phyloP scores from a whole-genome alignment of 2,888 invertebrate species.

The Alviniconcha strummeri region DNA sequence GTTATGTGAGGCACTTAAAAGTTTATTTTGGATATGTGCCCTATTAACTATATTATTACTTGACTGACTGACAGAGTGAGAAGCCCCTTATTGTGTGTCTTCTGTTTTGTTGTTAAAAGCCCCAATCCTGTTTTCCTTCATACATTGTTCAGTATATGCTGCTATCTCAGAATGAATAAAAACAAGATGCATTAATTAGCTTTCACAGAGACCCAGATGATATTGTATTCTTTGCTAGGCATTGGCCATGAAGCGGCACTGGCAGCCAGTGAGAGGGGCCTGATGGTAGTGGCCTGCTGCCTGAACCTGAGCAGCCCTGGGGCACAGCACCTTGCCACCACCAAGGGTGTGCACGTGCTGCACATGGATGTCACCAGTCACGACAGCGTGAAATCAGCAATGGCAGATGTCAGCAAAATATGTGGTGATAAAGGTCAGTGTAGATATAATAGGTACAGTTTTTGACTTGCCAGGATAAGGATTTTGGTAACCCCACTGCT shows the following conservation, averaged over 20 bases:
- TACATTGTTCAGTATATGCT: not conserved
- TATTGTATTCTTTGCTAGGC: conserved; percentile 39
- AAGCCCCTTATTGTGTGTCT: not conserved
- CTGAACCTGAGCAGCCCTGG: conserved; percentile 45
- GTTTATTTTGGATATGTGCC: too few relatives aligned
- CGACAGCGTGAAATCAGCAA: conserved; percentile 40
- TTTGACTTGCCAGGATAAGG: too few relatives aligned
- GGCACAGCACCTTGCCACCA: conserved; percentile 40
- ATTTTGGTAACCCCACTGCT: too few relatives aligned
- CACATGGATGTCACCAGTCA: conserved; percentile 51
- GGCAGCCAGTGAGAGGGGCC: conserved; percentile 46
- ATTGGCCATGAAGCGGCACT: conserved; percentile 52
- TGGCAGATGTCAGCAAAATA: conserved; percentile 38
- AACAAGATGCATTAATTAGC: not conserved
- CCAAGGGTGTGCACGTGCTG: conserved; percentile 44
- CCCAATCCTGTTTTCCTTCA: not conserved
- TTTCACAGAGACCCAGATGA: too few relatives aligned
- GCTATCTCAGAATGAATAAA: not conserved
- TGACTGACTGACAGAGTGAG: too few relatives aligned
- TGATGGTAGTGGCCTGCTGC: conserved; percentile 55
- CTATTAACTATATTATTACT: too few relatives aligned
- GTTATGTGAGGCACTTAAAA: too few relatives aligned
- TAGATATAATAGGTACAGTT: not conserved
- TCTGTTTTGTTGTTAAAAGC: not conserved
- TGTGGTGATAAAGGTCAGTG: conserved; percentile 37